These are phyloP conservation scores for Andrena camellia DNA, from an alignment of 2,888 invertebrate genomes.

Conservation along the genomic window DNA sequence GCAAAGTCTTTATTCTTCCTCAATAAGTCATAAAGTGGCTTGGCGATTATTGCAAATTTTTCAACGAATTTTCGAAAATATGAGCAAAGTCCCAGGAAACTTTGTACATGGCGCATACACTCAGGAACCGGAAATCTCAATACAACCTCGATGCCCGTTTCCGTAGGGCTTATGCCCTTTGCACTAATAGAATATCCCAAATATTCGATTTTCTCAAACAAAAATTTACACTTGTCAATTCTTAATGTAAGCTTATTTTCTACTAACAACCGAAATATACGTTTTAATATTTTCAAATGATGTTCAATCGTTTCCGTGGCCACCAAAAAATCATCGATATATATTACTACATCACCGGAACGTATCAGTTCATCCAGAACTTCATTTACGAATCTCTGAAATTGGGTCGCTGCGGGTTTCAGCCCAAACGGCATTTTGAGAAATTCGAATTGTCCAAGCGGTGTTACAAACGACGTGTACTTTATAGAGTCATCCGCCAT, in stretches of 20 bases:
- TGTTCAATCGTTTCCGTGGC: neutral
- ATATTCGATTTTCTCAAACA: neutral
- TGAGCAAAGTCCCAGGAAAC: neutral
- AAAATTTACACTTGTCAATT: conserved; percentile 6
- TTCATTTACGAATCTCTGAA: neutral
- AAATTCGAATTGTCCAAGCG: too few species aligned
- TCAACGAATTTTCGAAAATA: neutral
- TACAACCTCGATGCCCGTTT: neutral
- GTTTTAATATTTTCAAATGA: neutral
- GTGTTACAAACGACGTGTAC: too few species aligned
- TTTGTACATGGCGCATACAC: neutral
- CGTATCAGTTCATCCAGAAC: neutral
- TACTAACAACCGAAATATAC: neutral
- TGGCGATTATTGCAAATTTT: neutral
- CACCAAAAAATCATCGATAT: conserved; percentile 14
- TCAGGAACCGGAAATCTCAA: neutral
- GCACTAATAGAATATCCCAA: conserved; percentile 1
- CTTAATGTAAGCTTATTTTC: neutral
- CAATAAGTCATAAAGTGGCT: neutral
- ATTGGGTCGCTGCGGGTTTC: neutral
- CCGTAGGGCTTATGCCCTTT: neutral
- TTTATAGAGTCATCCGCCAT: too few species aligned
- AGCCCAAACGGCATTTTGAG: too few species aligned
- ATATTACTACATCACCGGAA: conserved; percentile 4
- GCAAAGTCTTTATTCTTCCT: neutral